phyloP scores from a whole-genome alignment of 2,888 invertebrate species.

The Drosophila formosana region DNA sequence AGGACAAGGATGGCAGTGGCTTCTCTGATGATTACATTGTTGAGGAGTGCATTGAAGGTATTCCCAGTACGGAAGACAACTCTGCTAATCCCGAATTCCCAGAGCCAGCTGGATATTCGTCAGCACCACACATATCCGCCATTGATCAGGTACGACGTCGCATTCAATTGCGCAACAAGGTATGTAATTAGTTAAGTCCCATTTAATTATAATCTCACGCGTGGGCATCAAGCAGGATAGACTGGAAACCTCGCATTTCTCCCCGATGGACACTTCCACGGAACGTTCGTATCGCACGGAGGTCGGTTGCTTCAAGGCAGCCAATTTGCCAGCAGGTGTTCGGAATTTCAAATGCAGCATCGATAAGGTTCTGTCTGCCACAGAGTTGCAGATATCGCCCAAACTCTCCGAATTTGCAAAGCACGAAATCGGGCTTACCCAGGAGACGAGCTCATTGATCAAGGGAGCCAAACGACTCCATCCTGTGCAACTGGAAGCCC shows the following conservation, averaged over 20 bases:
- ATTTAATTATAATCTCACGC: background rate
- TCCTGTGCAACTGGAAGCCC: constrained; percentile 80
- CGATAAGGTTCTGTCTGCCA: constrained; percentile 70
- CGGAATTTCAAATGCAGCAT: constrained; percentile 78
- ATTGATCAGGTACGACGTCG: constrained; percentile 40
- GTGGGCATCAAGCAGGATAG: constrained; percentile 38
- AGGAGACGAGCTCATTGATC: constrained; percentile 86
- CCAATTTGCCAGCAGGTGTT: constrained; percentile 72
- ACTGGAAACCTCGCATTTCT: constrained; percentile 62
- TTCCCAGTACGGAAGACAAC: constrained; percentile 16
- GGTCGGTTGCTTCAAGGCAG: constrained; percentile 67
- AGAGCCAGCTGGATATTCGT: background rate
- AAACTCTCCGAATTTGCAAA: constrained; percentile 83
- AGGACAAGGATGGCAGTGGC: background rate
- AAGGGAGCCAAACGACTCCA: constrained; percentile 85
- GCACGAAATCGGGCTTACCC: constrained; percentile 86
- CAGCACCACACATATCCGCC: constrained; percentile 2
- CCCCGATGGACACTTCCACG: constrained; percentile 81
- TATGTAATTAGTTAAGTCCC: constrained; percentile 9
- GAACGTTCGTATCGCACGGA: constrained; percentile 71
- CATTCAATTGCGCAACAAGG: constrained; percentile 38
- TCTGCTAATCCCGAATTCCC: background rate
- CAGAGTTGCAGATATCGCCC: constrained; percentile 79
- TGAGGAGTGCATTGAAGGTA: constrained; percentile 18
- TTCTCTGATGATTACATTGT: constrained; percentile 23